Evolutionary conservation across 1,140 invertebrate genomes (phyloP).

Genomic region (Schmidtea mediterranea): DNA sequence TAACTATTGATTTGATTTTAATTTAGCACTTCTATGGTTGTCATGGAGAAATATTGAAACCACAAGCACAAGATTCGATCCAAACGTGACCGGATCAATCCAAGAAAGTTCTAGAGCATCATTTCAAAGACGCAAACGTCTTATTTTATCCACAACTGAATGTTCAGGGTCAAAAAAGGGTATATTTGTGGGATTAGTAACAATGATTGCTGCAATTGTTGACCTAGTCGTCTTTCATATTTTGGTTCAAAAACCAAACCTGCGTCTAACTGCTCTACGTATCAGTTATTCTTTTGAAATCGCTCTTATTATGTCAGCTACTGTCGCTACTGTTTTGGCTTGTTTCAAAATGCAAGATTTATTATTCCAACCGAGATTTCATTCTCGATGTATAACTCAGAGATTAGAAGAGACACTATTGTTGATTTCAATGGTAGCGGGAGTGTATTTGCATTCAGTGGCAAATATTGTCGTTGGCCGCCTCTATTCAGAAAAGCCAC

Average conservation of each 20-base stretch:
- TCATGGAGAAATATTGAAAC: no score
- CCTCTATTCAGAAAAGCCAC: conserved; percentile 40
- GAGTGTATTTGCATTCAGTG: conserved; percentile 61
- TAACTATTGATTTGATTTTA: not conserved
- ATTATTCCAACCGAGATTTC: conserved; percentile 49
- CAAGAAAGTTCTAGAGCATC: no score
- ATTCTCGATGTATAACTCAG: conserved; percentile 31
- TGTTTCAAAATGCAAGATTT: conserved; percentile 45
- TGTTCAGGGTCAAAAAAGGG: conserved; percentile 60
- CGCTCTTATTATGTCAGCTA: conserved; percentile 12
- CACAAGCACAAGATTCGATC: no score
- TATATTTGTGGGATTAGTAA: conserved; percentile 63
- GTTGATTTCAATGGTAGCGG: conserved; percentile 53
- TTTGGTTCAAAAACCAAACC: not conserved
- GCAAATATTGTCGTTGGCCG: conserved; percentile 63
- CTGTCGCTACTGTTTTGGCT: conserved; percentile 11
- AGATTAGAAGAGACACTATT: conserved; percentile 63
- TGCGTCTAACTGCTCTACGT: conserved; percentile 9
- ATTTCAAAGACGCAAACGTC: no score
- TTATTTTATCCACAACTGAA: conserved; percentile 25
- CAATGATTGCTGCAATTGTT: conserved; percentile 28
- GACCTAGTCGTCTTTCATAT: not conserved
- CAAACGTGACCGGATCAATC: no score
- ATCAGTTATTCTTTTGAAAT: conserved; percentile 13
- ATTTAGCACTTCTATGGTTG: not conserved